phyloP scores from a whole-genome alignment of 2,888 invertebrate species.

The Drosophila ochracea region DNA sequence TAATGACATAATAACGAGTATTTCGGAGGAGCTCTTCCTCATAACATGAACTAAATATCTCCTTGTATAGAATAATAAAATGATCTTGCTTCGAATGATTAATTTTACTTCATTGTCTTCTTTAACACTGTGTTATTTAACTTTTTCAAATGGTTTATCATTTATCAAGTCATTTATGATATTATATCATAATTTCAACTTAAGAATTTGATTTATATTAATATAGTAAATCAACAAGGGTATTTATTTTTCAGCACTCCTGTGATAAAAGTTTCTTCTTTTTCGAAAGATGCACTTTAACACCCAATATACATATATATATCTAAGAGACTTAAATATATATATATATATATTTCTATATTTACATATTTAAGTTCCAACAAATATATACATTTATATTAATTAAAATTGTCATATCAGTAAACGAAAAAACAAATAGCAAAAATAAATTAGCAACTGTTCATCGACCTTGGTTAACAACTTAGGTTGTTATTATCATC shows the following conservation, averaged over 20 bases:
- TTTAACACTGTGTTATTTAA: not conserved
- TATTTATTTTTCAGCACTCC: not conserved
- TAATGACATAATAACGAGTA: not conserved
- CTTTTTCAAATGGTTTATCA: no score
- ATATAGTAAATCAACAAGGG: not conserved
- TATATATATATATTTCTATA: not conserved
- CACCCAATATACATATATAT: not conserved
- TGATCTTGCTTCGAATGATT: not conserved
- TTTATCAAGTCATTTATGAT: not conserved
- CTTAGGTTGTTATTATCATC: slow-evolving; percentile 39
- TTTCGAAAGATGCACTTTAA: not conserved
- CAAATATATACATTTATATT: slow-evolving; percentile 24
- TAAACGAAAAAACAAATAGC: slow-evolving; percentile 2
- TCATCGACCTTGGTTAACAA: slow-evolving; percentile 45
- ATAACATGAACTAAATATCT: not conserved
- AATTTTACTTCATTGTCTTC: not conserved
- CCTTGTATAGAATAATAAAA: not conserved
- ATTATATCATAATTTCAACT: not conserved
- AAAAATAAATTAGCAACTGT: slow-evolving; percentile 26
- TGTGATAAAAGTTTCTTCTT: not conserved
- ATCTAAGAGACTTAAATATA: not conserved
- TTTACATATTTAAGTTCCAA: not conserved
- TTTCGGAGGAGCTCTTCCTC: not conserved
- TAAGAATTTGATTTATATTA: not conserved
- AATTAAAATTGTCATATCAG: slow-evolving; percentile 29